These are phyloP conservation scores for Empidonax alnorum DNA, from an alignment of 2,113 vertebrate genomes.

Conservation along the genomic window DNA sequence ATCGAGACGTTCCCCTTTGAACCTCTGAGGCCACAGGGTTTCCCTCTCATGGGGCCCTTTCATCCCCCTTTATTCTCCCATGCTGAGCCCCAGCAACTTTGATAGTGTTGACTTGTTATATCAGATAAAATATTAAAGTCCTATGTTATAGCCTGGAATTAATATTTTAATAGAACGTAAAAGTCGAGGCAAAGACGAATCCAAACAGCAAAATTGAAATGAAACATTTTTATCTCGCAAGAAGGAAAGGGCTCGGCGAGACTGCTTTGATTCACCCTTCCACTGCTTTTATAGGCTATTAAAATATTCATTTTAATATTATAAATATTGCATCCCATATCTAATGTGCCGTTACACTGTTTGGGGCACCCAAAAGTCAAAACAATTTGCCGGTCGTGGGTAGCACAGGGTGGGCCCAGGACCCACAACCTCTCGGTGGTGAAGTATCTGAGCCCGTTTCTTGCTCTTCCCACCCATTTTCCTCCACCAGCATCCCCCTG, in stretches of 20 bases:
- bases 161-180: constrained; percentile 38
- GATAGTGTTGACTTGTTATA: constrained; percentile 2
- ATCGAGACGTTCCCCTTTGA: neutral
- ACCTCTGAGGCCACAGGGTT: accelerated
- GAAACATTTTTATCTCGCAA: constrained; percentile 7
- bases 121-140: constrained; percentile 24
- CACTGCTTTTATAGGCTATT: neutral
- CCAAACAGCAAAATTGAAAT: neutral
- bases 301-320: constrained; percentile 65
- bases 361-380: neutral
- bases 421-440: accelerated
- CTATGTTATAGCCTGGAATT: neutral
- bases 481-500: neutral
- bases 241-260: neutral
- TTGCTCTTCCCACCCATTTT: neutral
- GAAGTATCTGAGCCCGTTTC: neutral
- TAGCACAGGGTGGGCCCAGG: neutral
- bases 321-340: constrained; percentile 41
- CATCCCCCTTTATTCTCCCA: neutral
- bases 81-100: neutral
- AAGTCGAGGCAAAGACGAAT: neutral
- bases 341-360: neutral
- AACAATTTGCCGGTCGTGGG: neutral
- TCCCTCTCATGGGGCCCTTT: neutral
- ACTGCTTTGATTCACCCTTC: neutral